Base-by-base conservation (phyloP, 1,140 invertebrate genomes). In the Formica exsecta region DNA sequence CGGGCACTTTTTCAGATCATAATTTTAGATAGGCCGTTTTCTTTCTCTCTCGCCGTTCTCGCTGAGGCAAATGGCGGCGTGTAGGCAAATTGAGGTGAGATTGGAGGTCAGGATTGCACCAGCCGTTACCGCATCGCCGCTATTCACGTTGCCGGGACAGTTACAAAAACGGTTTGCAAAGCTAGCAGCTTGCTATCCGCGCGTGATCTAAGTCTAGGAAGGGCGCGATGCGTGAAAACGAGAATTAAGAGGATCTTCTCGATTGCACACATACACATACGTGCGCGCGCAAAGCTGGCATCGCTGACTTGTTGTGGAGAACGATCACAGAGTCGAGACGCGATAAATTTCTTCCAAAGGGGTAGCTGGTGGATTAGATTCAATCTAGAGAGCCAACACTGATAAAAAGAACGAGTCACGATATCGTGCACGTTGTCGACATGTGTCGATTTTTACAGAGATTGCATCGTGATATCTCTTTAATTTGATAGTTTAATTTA, bases 21-120 rank as follows among this genome's bases (percentile, higher is more conserved):
- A 95, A 95, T 95, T 95, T 95, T 93, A 95, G 95, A 95, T 95
- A 95, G 92, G 92, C 91, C 91, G 91, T 90, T 91, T 87, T 44
- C 19, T 88, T 87, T 74, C 85, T 68, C 81, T 90, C 89, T 79
- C 76, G 87, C 88, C 79, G 87, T 71, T 85, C 87, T 89, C 85
- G 89, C 90, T 91, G 91, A 91, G 91, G 93, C 91, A 92, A 93
- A 93, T 94, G 93, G 92, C 92, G 91, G 93, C 92, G 92, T 95
- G 93, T 95, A 95, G 94, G 95, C 94, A 95, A 95, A 95, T 95
- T 95, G 94, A 95, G 95, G 95, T 95, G 95, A 95, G 94, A 95
- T 94, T 94, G 94, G 93, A 95, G 94, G 94, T 95, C 95, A 95
- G 91, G 80, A 90, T 88, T 92, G 89, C 92, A 87, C 79, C 88